phyloP scores from a whole-genome alignment of 1,140 invertebrate genomes.

The Trachymyrmex cornetzi region DNA sequence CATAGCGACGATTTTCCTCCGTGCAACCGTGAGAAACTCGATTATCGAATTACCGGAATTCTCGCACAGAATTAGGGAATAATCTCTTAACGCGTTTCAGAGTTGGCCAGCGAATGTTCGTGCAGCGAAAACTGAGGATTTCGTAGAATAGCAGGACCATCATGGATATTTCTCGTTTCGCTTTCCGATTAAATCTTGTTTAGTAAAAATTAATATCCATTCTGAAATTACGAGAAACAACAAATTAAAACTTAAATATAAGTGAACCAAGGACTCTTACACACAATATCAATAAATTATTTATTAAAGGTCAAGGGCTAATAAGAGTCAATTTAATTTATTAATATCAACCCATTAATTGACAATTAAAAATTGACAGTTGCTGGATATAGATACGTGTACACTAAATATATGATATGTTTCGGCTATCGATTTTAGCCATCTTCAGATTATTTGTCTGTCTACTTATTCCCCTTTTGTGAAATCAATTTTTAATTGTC shows the following conservation, averaged over 20 bases:
- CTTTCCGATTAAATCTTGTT: slow-evolving; percentile 24
- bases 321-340: too few relatives aligned
- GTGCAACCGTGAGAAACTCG: slow-evolving; percentile 30
- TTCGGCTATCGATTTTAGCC: too few relatives aligned
- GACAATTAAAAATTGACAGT: too few relatives aligned
- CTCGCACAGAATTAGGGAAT: slow-evolving; percentile 34
- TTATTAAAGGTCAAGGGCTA: too few relatives aligned
- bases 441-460: too few relatives aligned
- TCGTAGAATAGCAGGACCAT: neutral
- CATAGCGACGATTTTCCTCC: neutral
- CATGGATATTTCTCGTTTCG: neutral
- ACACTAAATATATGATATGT: too few relatives aligned
- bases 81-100: slow-evolving; percentile 54
- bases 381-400: too few relatives aligned
- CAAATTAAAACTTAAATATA: neutral
- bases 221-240: neutral
- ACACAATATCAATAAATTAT: too few relatives aligned
- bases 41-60: slow-evolving; percentile 61
- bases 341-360: too few relatives aligned
- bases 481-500: too few relatives aligned
- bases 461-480: too few relatives aligned
- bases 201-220: slow-evolving; percentile 22
- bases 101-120: slow-evolving; percentile 29
- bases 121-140: slow-evolving; percentile 7
- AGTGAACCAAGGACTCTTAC: too few relatives aligned